A percentile compares a stretch with the other conserved stretches of the same genome.
Evolutionary conservation across 2,888 invertebrate genomes (phyloP).

Genomic region (Chironomus tentans): DNA sequence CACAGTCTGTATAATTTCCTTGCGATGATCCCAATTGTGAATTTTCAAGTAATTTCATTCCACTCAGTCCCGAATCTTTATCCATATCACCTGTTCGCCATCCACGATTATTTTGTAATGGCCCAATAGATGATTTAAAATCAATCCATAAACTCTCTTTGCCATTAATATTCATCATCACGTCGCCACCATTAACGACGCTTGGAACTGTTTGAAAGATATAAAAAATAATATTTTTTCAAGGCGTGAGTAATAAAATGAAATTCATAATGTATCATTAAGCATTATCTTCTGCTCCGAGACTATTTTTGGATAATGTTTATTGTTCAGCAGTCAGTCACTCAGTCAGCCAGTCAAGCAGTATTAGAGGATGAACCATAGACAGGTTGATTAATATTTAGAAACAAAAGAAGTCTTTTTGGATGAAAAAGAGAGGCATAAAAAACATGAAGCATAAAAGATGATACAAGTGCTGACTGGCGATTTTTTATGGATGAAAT

Average conservation of each 20-base stretch:
- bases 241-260: neutral
- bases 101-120: conserved; percentile 39
- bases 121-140: conserved; percentile 25
- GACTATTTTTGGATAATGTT: neutral
- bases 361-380: neutral
- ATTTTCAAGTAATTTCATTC: conserved; percentile 50
- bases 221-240: neutral
- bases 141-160: conserved; percentile 64
- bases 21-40: conserved; percentile 38
- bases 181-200: conserved; percentile 44
- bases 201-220: conserved; percentile 29
- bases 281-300: neutral
- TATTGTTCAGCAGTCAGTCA: neutral
- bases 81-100: conserved; percentile 56
- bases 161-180: conserved; percentile 43
- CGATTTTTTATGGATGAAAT: no score
- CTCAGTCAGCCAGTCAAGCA: neutral
- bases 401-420: neutral
- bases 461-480: neutral
- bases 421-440: neutral
- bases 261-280: neutral
- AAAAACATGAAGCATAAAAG: neutral
- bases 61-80: conserved; percentile 50
- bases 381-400: neutral
- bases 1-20: conserved; percentile 42